Evolutionary conservation across 53 echinoderm and acorn worm species (phyloP).

Genomic region (Actinopyga echinites): DNA sequence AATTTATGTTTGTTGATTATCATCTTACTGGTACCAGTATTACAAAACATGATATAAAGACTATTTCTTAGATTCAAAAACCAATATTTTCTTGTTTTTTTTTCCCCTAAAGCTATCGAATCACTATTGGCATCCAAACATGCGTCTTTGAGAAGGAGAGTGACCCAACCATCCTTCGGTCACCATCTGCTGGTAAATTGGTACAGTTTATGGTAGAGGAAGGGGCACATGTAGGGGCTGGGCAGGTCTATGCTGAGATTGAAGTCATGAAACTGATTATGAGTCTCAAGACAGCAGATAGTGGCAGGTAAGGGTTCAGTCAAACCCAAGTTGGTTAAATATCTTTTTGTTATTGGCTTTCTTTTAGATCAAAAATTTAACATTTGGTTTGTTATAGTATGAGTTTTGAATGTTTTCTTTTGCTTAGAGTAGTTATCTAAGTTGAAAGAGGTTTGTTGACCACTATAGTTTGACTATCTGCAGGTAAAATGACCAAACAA

Average conservation of each 20-base stretch:
- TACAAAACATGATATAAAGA: background rate
- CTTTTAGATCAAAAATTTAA: too few relatives aligned
- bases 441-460: too few relatives aligned
- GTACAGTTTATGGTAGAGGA: constrained; percentile 87
- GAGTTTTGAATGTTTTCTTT: too few relatives aligned
- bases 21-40: background rate
- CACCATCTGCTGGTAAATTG: constrained; percentile 94
- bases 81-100: background rate
- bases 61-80: background rate
- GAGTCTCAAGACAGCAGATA: constrained; percentile 82
- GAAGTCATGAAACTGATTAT: constrained; percentile 99
- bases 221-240: constrained; percentile 80
- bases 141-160: constrained; percentile 99
- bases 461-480: too few relatives aligned
- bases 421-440: too few relatives aligned
- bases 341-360: too few relatives aligned
- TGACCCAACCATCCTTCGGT: constrained; percentile 91
- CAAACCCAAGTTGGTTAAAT: too few relatives aligned
- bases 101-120: constrained; percentile 75
- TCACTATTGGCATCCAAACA: constrained; percentile 97
- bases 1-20: too few relatives aligned
- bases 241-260: constrained; percentile 95
- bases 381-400: too few relatives aligned
- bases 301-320: constrained; percentile 71
- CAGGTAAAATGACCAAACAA: too few relatives aligned